Evolutionary conservation across 2,888 invertebrate species (phyloP).

Genomic region (Volucella inflata): DNA sequence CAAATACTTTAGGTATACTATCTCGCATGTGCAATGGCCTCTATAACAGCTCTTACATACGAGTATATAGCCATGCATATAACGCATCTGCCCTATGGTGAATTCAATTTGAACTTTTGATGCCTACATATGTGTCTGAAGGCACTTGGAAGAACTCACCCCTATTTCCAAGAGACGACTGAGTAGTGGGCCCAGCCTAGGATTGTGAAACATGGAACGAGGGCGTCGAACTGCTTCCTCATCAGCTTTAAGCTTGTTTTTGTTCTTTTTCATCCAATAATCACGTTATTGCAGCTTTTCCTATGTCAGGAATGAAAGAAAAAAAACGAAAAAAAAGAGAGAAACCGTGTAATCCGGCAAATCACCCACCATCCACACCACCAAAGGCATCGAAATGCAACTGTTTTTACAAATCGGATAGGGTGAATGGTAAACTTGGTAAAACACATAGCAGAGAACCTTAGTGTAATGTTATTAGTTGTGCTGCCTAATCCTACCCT

Average conservation of each 20-base stretch:
- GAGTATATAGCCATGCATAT: neutral
- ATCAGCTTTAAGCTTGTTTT: slow-evolving; percentile 56
- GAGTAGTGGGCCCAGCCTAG: slow-evolving; percentile 22
- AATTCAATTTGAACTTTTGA: slow-evolving; percentile 52
- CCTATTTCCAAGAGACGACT: slow-evolving; percentile 24
- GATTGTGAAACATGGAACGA: slow-evolving; percentile 54
- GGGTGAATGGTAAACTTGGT: slow-evolving; percentile 35
- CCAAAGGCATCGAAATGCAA: slow-evolving; percentile 39
- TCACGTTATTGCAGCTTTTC: slow-evolving; percentile 63
- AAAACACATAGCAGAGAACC: slow-evolving; percentile 16
- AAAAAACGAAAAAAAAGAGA: no score
- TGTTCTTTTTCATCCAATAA: slow-evolving; percentile 33
- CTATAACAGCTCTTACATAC: slow-evolving; percentile 50
- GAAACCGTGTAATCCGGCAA: slow-evolving; percentile 50
- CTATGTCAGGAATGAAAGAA: slow-evolving; percentile 17
- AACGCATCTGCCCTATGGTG: slow-evolving; percentile 5
- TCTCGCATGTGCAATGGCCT: slow-evolving; percentile 72
- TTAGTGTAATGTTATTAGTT: slow-evolving; percentile 51
- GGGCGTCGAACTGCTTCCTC: slow-evolving; percentile 67
- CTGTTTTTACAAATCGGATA: slow-evolving; percentile 1
- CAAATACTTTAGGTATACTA: slow-evolving; percentile 4
- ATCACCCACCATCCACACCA: slow-evolving; percentile 30
- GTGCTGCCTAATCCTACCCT: slow-evolving; percentile 38
- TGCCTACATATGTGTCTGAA: slow-evolving; percentile 46
- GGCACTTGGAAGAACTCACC: slow-evolving; percentile 32